Evolutionary conservation across 2,888 invertebrate genomes (phyloP), one percentile per base, ranked within the genome.

Genomic region (Meandrusa payeni): DNA sequence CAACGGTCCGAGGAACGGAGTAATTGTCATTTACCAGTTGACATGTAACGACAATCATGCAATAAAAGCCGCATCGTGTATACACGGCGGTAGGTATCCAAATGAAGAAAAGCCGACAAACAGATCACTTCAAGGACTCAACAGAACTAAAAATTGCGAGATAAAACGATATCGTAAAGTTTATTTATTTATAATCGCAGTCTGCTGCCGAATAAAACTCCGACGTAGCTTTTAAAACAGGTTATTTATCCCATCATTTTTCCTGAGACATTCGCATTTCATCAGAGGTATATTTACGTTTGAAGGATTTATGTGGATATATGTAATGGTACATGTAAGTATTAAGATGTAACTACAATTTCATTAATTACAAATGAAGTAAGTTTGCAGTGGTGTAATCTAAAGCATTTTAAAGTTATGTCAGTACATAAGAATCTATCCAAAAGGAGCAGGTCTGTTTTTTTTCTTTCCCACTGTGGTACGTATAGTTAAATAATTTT

Each of bases 41-140:
- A 65, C 69, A 64, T 54, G 43, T 54, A 61, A 59, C 61, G 54
- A 71, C 75, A 74, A 75, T 73, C 76, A 76, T 69, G 63, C 60
- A 74, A 77, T 76, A 73, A 75, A 66, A 64, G 64, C 59, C 48
- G 42, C 52, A 49, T 50, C 28, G 11, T 9, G 19, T 2, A n/a
- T n/a, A 23, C 40, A 37, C 46, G 45, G n/a, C 15, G 11, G 22
- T 9, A 37, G 7, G 7, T 29, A 3, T 10, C 19, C 19, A 5
- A 17, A 9, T 19, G 6, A 19, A 19, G 37, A 27, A 37, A 27
- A 17, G 12, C 19, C 7, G 19, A 37, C 11, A 27, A 10, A 19
- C 10, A 20, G 23, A 26, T 11, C 10, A 15, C 13, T 12, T 13
- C 27, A 19, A 37, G 19, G n/a, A 19, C 34, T n/a, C n/a, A n/a